Conservation (phyloP, 2,888 invertebrate genomes). For the Drosophila austrosaltans region DNA sequence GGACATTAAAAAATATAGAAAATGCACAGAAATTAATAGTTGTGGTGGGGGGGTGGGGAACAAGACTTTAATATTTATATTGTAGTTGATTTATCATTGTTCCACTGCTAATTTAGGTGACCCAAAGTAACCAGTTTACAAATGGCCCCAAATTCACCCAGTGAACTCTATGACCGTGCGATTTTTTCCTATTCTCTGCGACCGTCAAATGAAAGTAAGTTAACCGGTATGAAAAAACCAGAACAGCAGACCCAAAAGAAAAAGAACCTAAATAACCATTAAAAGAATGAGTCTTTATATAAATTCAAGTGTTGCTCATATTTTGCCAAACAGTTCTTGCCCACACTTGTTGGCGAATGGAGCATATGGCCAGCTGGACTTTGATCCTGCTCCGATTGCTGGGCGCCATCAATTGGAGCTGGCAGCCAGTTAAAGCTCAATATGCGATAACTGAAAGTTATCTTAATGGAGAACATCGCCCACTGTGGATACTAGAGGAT, state of each 20-base stretch:
- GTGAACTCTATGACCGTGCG: conserved; percentile 46
- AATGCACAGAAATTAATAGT: no score
- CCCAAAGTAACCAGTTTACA: conserved; percentile 10
- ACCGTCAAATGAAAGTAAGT: conserved; percentile 61
- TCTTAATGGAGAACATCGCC: conserved; percentile 63
- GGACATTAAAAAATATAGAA: no score
- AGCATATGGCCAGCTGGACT: conserved; percentile 41
- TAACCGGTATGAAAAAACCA: conserved; percentile 20
- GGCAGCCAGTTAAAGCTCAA: neutral
- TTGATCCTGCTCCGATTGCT: conserved; percentile 42
- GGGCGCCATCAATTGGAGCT: conserved; percentile 9
- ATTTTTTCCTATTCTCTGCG: conserved; percentile 37
- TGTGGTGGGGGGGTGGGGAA: no score
- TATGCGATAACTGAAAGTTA: conserved; percentile 46
- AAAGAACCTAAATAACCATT: neutral
- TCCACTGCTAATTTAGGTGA: no score
- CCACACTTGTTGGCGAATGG: conserved; percentile 46
- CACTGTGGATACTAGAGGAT: conserved; percentile 81
- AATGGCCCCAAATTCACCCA: conserved; percentile 24
- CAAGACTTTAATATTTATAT: no score
- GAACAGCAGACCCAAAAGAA: neutral
- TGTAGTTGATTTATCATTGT: no score
- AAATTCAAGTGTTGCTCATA: conserved; percentile 33
- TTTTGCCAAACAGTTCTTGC: conserved; percentile 41
- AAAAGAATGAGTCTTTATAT: conserved; percentile 33